These are phyloP conservation scores for Zosterops borbonicus DNA, from an alignment of 2,113 vertebrate genomes.

Conservation along the genomic window DNA sequence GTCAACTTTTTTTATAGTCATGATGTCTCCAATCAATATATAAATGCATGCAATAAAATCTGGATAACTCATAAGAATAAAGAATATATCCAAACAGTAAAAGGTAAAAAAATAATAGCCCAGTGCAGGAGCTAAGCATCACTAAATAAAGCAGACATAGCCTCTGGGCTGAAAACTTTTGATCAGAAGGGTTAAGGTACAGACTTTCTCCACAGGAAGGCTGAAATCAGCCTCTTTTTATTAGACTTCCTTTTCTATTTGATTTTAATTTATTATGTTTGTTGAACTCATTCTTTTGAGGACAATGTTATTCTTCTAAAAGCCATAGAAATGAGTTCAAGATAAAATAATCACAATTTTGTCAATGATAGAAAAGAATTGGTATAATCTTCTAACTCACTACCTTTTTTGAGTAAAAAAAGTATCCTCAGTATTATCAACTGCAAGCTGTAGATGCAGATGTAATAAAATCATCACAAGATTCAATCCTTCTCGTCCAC, in stretches of 20 bases:
- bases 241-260: background rate
- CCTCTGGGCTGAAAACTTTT: background rate
- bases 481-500: rapidly evolving
- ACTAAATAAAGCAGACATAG: background rate
- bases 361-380: background rate
- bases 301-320: background rate
- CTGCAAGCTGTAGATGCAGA: background rate
- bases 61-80: background rate
- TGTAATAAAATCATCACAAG: background rate
- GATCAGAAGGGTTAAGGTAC: background rate
- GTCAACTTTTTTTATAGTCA: background rate
- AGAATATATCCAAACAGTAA: background rate
- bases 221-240: background rate
- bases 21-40: background rate
- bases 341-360: background rate
- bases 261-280: background rate
- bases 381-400: background rate
- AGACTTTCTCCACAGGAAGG: background rate
- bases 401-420: background rate
- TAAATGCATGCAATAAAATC: background rate
- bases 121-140: background rate
- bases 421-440: background rate
- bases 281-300: background rate
- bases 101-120: background rate
- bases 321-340: background rate